Evolutionary conservation across 92 coral and sea anemone species (phyloP), one percentile per base, ranked within the genome.

Genomic region (Zoanthus solanderi): DNA sequence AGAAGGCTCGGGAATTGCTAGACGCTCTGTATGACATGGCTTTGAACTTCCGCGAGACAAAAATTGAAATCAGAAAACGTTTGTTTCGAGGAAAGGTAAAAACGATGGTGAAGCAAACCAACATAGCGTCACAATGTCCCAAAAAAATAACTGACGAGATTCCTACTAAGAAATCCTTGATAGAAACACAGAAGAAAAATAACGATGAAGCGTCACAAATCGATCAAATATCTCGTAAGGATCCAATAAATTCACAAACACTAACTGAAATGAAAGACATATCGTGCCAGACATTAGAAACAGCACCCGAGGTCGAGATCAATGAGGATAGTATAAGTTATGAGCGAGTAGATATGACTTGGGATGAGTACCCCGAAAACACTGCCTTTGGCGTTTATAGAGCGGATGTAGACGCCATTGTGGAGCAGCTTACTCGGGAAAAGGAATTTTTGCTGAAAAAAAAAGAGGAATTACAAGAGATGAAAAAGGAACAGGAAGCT

Each of bases 331-430:
- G 71, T 15, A 3, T 1, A 18, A 30, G 53, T 72, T 29, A 17
- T 56, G 72, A 83, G n/a, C 84, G 75, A 57, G 78, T 58, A 45
- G 95, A 90, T 65, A 81, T 95, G 86, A 89, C 98, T 6, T 95
- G 98, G 98, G 98, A 95, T 57, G 48, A 91, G 60, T 93, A 89
- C 46, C 96, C 92, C 6, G 90, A 92, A 44, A 94, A 91, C 16
- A 63, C 60, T 1, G 94, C 98, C 17, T 95, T 91, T 71, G 75
- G 76, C 48, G 78, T 71, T 60, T 95, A 93, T 86, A 91, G 80
- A 54, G 72, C 79, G 0, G 91, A 85, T 17, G 94, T 95, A 78
- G 93, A 95, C 17, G 80, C 78, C 30, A 75, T 95, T 65, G 58
- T 95, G 58, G 87, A 81, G 42, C 90, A 95, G 79, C 81, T 95